Evolutionary conservation across 2,888 invertebrate genomes (phyloP).

Genomic region (Tubiluchus corallicola): DNA sequence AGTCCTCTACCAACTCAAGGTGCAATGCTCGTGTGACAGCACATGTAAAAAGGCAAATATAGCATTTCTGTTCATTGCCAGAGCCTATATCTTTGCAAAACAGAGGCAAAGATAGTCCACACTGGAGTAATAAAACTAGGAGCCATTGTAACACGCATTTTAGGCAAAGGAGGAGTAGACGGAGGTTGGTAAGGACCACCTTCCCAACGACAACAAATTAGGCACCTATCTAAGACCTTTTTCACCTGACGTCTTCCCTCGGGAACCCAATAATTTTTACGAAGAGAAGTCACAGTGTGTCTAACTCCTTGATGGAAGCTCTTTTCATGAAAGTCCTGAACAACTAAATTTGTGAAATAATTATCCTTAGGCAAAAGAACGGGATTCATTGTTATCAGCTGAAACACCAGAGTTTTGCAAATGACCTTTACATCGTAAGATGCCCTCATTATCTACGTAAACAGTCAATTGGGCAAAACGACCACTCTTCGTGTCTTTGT

Average conservation of each 20-base stretch:
- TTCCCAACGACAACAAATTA: conserved; percentile 5
- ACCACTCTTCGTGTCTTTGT: neutral
- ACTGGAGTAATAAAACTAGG: conserved; percentile 5
- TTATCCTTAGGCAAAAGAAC: conserved; percentile 7
- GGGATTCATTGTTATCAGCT: conserved; percentile 6
- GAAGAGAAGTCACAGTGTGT: conserved; percentile 4
- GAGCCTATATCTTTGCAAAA: neutral
- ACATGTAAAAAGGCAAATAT: conserved; percentile 10
- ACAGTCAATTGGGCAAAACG: conserved; percentile 1
- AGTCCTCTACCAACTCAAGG: conserved; percentile 6
- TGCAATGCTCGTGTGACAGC: conserved; percentile 8
- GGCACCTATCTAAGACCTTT: conserved; percentile 7
- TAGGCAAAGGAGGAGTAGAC: conserved; percentile 7
- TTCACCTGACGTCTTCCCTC: conserved; percentile 8
- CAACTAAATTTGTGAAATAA: neutral
- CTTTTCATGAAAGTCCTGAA: conserved; percentile 7
- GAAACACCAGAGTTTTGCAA: conserved; percentile 6
- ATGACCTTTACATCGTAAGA: conserved; percentile 9
- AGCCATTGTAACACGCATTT: conserved; percentile 7
- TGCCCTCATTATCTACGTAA: conserved; percentile 6
- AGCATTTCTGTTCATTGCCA: neutral
- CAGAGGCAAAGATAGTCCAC: too few species aligned
- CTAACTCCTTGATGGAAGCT: neutral
- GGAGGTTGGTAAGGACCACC: conserved; percentile 9
- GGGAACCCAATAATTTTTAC: conserved; percentile 10